These are phyloP conservation scores for Phataginus tricuspis DNA, from an alignment of 2,797 vertebrate species.

Conservation along the genomic window DNA sequence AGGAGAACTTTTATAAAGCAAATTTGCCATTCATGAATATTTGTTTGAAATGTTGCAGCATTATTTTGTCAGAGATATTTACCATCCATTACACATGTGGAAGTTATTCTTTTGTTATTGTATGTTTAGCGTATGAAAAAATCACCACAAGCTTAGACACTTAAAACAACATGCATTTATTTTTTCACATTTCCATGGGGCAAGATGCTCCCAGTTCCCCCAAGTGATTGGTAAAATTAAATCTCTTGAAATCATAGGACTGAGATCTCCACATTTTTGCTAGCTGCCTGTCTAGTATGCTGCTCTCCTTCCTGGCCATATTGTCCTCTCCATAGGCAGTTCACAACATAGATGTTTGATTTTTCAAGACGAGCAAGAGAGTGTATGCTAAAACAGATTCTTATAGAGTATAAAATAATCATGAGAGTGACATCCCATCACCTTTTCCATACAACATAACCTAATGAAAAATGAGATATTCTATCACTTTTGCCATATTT, in stretches of 20 bases:
- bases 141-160: neutral
- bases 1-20: neutral
- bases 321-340: neutral
- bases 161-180: neutral
- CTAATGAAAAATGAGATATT: neutral
- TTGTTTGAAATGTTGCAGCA: neutral
- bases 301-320: neutral
- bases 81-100: neutral
- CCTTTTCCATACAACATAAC: neutral
- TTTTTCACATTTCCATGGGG: neutral
- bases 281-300: rapidly evolving
- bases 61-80: neutral
- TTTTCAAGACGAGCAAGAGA: neutral
- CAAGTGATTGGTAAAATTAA: neutral
- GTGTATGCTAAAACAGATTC: neutral
- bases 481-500: neutral
- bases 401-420: neutral
- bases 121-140: neutral
- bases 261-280: neutral
- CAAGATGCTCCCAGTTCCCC: neutral
- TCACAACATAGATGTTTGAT: neutral
- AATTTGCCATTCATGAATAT: neutral
- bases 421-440: neutral
- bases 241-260: too few species aligned
- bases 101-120: neutral